Evolutionary conservation across 1,140 invertebrate species (phyloP), one percentile per base, ranked within the genome.

Genomic region (Notospermus geniculatus): DNA sequence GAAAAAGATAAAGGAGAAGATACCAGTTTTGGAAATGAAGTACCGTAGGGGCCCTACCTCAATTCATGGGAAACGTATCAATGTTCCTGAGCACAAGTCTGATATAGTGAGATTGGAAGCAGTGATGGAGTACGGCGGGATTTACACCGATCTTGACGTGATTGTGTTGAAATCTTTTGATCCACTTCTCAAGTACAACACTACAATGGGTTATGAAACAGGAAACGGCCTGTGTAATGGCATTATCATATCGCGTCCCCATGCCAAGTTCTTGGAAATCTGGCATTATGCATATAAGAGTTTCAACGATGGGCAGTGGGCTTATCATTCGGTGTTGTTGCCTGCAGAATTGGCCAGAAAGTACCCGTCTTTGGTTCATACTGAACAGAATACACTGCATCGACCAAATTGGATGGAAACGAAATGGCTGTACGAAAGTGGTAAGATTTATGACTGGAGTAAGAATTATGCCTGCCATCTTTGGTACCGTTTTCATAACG

Each of bases 381-480:
- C 22, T 54, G 9, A 17, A 50, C 36, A 23, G 17, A n/a, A 29
- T 27, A 30, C 27, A n/a, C 60, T 68, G 30, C 63, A 64, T 19
- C 36, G 56, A 23, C 69, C 69, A 50, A 64, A 62, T 53, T 60
- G 62, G 54, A 50, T 30, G 22, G 55, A 64, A 39, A n/a, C 54
- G 17, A 58, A 57, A 15, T 59, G 67, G 23, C 66, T 64, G 43
- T 1, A 60, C 32, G 17, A 61, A 29, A 59, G 23, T 25, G n/a
- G n/a, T n/a, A n/a, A n/a, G n/a, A 59, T 32, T 43, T 70, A 62
- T 45, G 46, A 70, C 29, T 64, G 66, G 66, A 61, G 58, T 1
- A 15, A 57, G 17, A 64, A 63, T 27, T 70, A 70, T 29, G 69
- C 59, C 9, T 60, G 67, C 4, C 69, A 70, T 25, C 15, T 65